Evolutionary conservation across 2,888 invertebrate species (phyloP), one percentile per base, ranked within the genome.

Genomic region (Netelia virgata): DNA sequence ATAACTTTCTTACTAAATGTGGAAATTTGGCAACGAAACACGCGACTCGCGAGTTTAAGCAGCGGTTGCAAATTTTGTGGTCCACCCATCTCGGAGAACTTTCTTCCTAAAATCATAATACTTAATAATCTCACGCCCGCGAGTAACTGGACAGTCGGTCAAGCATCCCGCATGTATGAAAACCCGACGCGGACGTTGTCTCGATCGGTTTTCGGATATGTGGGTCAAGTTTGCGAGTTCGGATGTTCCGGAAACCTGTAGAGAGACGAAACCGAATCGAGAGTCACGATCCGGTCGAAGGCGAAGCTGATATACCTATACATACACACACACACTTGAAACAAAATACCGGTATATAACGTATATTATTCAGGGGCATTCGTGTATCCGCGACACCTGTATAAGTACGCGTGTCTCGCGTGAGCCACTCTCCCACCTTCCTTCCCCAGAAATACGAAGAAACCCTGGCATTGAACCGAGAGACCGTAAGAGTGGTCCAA

Each of bases 141-240:
- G 72, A 61, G 77, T 63, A 78, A 78, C 53, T 73, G 47, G 68
- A 64, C 76, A 83, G 84, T 86, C 75, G 87, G 87, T 87, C 87
- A 80, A 78, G 64, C 84, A 61, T 50, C 72, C 63, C 55, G 55
- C 18, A 66, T 47, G 14, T 5, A 57, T 70, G 70, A 50, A 47
- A 10, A 28, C 55, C 63, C 18, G 16, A 57, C 50, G 47, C n/a
- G 8, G 14, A 41, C 9, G 11, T 8, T 1, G 68, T 10, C 20
- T 57, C 36, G 53, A 47, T 68, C 57, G 72, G 69, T 20, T 14
- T 47, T 41, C 16, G 18, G 28, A 70, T 80, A 87, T 85, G 83
- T 87, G 73, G 87, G 87, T 86, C 87, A 86, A 84, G 86, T 86
- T 86, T 85, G 82, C 87, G 69, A 74, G 78, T 85, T 85, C 72